Evolutionary conservation across 2,113 vertebrate species (phyloP).

Genomic region (Mustela nigripes): DNA sequence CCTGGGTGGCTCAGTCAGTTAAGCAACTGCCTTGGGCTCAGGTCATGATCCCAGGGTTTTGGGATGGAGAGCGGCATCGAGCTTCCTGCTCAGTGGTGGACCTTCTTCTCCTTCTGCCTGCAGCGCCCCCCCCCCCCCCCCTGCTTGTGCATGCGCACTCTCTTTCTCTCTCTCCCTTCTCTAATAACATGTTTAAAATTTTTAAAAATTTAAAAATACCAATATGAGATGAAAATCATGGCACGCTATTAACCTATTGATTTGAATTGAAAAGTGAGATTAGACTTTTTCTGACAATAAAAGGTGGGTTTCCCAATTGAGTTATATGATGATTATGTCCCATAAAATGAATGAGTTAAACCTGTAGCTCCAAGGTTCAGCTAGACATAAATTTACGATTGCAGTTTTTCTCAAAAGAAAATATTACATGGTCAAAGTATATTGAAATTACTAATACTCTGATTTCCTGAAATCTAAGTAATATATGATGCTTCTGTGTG

Average conservation of each 20-base stretch:
- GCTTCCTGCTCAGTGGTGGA: too few species aligned
- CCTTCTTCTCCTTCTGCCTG: too few species aligned
- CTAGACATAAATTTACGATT: conserved; percentile 17
- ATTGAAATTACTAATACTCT: background rate
- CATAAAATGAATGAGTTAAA: conserved; percentile 43
- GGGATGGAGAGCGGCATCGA: too few species aligned
- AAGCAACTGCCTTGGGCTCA: too few species aligned
- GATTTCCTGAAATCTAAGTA: background rate
- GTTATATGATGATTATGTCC: conserved; percentile 8
- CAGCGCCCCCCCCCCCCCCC: too few species aligned
- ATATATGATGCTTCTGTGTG: background rate
- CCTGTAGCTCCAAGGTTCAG: background rate
- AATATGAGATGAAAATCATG: background rate
- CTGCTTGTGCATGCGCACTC: too few species aligned
- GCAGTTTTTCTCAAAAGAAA: conserved; percentile 13
- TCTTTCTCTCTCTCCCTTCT: too few species aligned
- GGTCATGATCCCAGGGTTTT: too few species aligned
- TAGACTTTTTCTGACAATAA: background rate
- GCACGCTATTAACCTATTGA: background rate
- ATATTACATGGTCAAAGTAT: background rate
- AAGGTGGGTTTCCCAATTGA: background rate
- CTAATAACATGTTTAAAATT: too few species aligned
- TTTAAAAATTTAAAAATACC: too few species aligned
- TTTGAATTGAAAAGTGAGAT: background rate
- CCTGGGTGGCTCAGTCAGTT: too few species aligned